These are phyloP conservation scores for Myotis brandtii DNA, from an alignment of 2,113 vertebrate species.

Conservation along the genomic window DNA sequence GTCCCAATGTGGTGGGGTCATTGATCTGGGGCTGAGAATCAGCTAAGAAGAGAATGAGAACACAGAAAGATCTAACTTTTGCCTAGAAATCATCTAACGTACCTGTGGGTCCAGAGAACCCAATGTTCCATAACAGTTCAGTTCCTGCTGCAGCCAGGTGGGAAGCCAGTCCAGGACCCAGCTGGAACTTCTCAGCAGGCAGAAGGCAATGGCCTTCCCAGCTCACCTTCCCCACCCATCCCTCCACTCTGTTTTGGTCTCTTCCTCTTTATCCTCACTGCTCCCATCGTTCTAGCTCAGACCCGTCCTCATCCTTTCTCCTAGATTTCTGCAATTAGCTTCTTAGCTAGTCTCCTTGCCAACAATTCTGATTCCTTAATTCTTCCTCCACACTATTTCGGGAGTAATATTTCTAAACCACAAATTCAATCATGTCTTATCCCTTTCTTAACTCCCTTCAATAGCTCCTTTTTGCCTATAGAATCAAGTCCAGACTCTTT, in stretches of 20 bases:
- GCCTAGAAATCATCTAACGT: neutral
- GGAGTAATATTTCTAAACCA: neutral
- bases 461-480: neutral
- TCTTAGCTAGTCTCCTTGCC: neutral
- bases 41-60: neutral
- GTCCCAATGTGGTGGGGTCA: neutral
- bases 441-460: neutral
- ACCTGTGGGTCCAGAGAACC: neutral
- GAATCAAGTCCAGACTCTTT: neutral
- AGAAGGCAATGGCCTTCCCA: neutral
- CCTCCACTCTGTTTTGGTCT: neutral
- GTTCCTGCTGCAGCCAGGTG: neutral
- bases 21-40: neutral
- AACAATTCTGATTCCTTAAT: neutral
- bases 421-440: neutral
- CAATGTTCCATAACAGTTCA: neutral
- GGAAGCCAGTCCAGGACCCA: neutral
- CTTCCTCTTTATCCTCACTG: neutral
- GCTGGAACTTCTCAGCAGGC: neutral
- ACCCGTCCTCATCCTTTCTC: neutral
- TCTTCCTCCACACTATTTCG: neutral
- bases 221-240: neutral
- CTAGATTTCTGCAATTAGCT: conserved; percentile 24
- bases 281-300: neutral
- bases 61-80: conserved; percentile 1